These are phyloP conservation scores for Synergus laeviventris DNA, from an alignment of 2,888 invertebrate genomes.

Conservation along the genomic window DNA sequence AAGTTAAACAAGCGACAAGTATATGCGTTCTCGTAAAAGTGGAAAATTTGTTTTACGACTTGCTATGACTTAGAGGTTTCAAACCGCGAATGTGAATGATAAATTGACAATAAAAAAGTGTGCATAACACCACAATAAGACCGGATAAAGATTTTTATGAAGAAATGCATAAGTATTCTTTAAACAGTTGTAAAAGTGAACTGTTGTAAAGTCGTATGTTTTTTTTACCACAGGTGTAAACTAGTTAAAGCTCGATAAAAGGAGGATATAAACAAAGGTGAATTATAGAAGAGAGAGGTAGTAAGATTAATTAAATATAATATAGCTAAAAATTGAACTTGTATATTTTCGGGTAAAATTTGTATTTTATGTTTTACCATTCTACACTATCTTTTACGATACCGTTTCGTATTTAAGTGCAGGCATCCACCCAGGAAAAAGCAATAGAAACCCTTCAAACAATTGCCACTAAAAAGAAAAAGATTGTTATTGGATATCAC, in stretches of 20 bases:
- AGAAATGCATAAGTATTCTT: background rate
- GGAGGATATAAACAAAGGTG: background rate
- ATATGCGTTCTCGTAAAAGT: background rate
- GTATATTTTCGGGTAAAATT: background rate
- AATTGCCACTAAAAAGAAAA: slow-evolving; percentile 7
- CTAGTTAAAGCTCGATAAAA: background rate
- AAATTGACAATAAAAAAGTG: background rate
- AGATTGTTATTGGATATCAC: background rate
- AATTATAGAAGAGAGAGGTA: background rate
- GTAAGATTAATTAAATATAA: background rate
- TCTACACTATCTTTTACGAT: slow-evolving; percentile 19
- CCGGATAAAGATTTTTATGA: slow-evolving; percentile 1
- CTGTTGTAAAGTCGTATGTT: too few relatives aligned
- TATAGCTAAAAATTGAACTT: background rate
- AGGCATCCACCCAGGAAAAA: background rate
- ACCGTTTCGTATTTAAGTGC: background rate
- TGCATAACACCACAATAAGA: background rate
- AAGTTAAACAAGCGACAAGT: background rate
- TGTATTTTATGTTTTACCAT: background rate
- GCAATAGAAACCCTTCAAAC: background rate
- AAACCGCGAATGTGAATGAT: background rate
- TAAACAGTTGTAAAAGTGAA: background rate
- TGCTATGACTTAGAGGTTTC: background rate
- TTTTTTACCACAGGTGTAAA: background rate
- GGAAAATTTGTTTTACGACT: background rate